phyloP scores from a whole-genome alignment of 2,113 vertebrate genomes.

The Riparia riparia region DNA sequence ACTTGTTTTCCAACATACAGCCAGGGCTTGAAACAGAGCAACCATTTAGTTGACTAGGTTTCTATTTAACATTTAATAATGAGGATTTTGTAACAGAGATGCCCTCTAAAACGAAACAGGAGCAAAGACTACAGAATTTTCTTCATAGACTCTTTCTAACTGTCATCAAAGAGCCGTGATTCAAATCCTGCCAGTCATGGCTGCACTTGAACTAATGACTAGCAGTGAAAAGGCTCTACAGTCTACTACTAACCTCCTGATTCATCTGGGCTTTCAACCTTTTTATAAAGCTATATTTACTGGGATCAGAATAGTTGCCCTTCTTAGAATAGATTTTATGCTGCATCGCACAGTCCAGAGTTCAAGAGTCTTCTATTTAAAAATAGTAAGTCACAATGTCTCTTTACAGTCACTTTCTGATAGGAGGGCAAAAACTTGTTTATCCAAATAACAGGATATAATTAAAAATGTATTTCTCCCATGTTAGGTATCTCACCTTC shows the following conservation, averaged over 20 bases:
- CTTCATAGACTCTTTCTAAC: not conserved
- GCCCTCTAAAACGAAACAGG: not conserved
- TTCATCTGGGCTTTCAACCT: conserved; percentile 34
- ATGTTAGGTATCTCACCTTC: not conserved
- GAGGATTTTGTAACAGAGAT: conserved; percentile 11
- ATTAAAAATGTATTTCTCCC: not conserved
- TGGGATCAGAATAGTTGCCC: conserved; percentile 27
- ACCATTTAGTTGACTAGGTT: not conserved
- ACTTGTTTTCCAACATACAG: not conserved
- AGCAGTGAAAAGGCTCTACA: conserved; percentile 31
- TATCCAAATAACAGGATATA: not conserved
- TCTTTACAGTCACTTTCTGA: not conserved
- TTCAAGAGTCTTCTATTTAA: conserved; percentile 12
- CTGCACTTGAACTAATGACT: conserved; percentile 61
- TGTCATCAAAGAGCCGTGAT: conserved; percentile 16
- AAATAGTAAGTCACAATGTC: not conserved
- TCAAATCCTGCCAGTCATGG: conserved; percentile 43
- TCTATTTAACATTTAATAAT: not conserved
- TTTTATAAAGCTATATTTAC: conserved; percentile 52
- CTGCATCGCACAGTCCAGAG: not conserved
- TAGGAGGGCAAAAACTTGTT: not conserved
- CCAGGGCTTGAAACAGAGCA: not conserved
- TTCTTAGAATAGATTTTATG: conserved; percentile 52
- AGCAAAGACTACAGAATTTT: conserved; percentile 35
- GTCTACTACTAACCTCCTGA: conserved; percentile 38